A percentile compares a stretch with the other conserved stretches of the same genome.
These are phyloP conservation scores for Ahaetulla prasina DNA, from an alignment of 2,113 vertebrate genomes.

Conservation along the genomic window DNA sequence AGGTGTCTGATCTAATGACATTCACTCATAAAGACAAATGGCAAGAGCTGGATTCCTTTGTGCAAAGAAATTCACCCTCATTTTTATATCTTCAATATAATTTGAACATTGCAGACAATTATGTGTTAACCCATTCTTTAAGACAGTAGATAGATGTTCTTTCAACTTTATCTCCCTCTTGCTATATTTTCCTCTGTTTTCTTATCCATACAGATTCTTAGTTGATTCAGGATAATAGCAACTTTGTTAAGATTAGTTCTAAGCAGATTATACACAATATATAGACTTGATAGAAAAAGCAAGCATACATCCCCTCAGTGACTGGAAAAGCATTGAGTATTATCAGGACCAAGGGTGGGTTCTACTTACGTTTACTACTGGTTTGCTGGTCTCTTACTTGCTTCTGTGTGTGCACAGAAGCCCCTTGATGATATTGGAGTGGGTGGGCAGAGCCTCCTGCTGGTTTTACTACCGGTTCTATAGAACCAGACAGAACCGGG, in stretches of 20 bases:
- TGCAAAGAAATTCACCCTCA: background rate
- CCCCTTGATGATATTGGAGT: no score
- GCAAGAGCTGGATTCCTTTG: slow-evolving; percentile 4
- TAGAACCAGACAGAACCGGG: no score
- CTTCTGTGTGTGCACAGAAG: no score
- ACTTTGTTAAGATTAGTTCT: background rate
- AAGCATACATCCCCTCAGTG: background rate
- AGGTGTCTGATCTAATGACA: slow-evolving; percentile 36
- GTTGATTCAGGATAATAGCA: background rate
- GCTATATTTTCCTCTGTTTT: background rate
- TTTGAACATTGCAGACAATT: background rate
- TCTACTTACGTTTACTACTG: no score
- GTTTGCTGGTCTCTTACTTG: no score
- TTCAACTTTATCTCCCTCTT: background rate
- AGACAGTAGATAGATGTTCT: background rate
- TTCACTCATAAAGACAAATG: slow-evolving; percentile 15
- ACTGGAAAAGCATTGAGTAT: background rate
- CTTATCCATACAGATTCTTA: background rate
- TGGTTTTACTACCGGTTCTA: no score
- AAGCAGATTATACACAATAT: background rate
- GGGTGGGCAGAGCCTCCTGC: no score
- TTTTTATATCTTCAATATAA: background rate
- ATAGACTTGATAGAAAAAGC: background rate
- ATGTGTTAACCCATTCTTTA: background rate
- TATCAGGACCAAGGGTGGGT: background rate